These are phyloP conservation scores for Ooceraea biroi DNA, from an alignment of 1,140 invertebrate species.

Conservation along the genomic window DNA sequence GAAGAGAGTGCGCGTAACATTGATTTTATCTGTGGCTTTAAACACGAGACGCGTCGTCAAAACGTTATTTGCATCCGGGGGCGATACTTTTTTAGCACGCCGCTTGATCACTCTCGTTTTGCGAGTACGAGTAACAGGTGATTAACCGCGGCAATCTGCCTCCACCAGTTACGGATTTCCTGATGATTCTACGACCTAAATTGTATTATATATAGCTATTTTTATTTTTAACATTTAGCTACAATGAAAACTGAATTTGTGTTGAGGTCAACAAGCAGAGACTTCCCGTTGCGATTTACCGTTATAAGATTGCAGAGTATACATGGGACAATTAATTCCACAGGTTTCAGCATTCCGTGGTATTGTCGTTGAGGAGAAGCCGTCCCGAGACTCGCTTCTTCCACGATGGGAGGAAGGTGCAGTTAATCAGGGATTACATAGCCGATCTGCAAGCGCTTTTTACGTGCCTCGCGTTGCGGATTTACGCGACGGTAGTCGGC, in stretches of 20 bases:
- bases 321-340: not conserved
- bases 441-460: conserved; percentile 1
- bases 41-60: conserved; percentile 19
- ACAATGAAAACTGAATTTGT: too few relatives aligned
- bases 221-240: too few relatives aligned
- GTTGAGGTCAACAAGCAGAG: not conserved
- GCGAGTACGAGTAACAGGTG: not conserved
- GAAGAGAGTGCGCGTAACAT: not conserved
- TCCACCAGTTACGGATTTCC: not conserved
- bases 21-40: conserved; percentile 22
- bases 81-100: not conserved
- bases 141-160: not conserved
- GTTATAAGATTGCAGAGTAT: not conserved
- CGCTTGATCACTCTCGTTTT: conserved; percentile 32
- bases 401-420: not conserved
- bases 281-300: not conserved
- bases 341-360: not conserved
- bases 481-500: conserved; percentile 14
- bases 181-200: conserved; percentile 1
- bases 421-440: conserved; percentile 24
- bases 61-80: conserved; percentile 26
- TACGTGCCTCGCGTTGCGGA: conserved; percentile 14
- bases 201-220: conserved; percentile 13
- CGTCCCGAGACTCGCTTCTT: not conserved
- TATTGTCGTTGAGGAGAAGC: not conserved